These are phyloP conservation scores for Urocyon cinereoargenteus DNA, from an alignment of 2,797 vertebrate species.

Conservation along the genomic window DNA sequence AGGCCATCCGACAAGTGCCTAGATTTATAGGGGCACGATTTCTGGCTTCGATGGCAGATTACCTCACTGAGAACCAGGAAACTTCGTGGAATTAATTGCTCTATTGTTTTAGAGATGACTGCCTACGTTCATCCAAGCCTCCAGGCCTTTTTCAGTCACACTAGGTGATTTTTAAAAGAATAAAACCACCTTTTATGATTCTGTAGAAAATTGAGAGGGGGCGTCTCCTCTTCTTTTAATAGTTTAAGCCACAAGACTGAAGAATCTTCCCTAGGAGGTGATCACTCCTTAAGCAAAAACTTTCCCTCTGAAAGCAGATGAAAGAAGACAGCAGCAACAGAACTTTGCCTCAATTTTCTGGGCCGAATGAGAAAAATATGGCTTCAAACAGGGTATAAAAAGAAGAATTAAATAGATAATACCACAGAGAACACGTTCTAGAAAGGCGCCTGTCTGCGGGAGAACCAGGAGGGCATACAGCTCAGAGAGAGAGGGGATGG, in stretches of 20 bases:
- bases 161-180: background rate
- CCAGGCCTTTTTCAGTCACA: background rate
- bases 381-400: background rate
- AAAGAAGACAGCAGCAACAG: accelerated
- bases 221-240: background rate
- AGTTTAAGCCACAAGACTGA: background rate
- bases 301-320: too few relatives aligned
- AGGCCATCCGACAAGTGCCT: background rate
- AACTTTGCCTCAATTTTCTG: background rate
- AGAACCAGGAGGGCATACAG: accelerated
- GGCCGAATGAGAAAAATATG: background rate
- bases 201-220: background rate
- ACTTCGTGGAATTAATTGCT: background rate
- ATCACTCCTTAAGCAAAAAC: background rate
- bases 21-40: background rate
- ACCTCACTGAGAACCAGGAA: background rate
- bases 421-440: accelerated
- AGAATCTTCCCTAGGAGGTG: background rate
- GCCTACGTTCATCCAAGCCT: background rate
- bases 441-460: background rate
- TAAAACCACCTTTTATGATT: background rate
- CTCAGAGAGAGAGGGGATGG: accelerated
- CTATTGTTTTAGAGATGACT: constrained; percentile 22
- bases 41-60: background rate
- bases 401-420: too few relatives aligned